Evolutionary conservation across 2,888 invertebrate genomes (phyloP).

Genomic region (Leptinotarsa tumamoca): DNA sequence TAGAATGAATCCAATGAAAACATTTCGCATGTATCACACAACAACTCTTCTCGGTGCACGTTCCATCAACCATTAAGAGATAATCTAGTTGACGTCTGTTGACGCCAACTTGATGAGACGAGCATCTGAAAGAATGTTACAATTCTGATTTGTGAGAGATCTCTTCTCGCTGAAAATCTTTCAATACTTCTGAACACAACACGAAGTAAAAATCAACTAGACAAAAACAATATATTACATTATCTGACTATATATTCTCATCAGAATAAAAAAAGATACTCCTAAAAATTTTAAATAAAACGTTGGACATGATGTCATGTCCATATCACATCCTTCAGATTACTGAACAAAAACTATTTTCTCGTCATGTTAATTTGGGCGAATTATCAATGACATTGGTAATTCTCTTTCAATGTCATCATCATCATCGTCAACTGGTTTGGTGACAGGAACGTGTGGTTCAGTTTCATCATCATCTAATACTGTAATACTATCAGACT

Average conservation of each 20-base stretch:
- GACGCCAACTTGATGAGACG: no score
- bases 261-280: background rate
- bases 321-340: slow-evolving; percentile 7
- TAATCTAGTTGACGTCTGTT: no score
- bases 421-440: background rate
- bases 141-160: no score
- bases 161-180: no score
- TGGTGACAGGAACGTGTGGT: background rate
- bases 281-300: background rate
- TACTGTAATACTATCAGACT: slow-evolving; percentile 31
- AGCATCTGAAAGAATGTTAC: no score
- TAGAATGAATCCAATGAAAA: no score
- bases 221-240: no score
- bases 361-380: background rate
- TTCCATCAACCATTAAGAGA: no score
- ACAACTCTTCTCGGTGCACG: no score
- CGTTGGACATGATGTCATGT: background rate
- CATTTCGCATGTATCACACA: no score
- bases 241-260: background rate
- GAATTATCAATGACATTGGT: slow-evolving; percentile 34
- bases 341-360: background rate
- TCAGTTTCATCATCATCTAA: slow-evolving; percentile 14
- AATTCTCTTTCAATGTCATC: slow-evolving; percentile 36
- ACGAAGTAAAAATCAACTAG: no score
- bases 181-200: no score